These are phyloP conservation scores for Otolemur crassicaudatus DNA, from an alignment of 2,797 vertebrate genomes.

Conservation along the genomic window DNA sequence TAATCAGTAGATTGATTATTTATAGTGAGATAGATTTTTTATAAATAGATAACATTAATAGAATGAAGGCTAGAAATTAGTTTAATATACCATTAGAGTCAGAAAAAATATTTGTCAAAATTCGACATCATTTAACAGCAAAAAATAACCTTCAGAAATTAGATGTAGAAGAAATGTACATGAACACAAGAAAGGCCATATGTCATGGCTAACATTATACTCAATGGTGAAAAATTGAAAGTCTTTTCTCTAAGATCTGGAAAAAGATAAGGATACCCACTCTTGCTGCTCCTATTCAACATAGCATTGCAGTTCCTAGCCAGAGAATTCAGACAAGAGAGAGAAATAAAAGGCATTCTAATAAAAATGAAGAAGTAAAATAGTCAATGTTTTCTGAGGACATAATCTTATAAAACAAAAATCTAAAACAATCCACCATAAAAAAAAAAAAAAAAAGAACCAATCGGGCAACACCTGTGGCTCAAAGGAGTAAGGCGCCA, in stretches of 20 bases:
- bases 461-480: no score
- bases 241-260: background rate
- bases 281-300: background rate
- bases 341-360: background rate
- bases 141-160: no score
- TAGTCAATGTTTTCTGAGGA: background rate
- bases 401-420: background rate
- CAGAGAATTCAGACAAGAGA: background rate
- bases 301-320: background rate
- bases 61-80: background rate
- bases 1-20: no score
- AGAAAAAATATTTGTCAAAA: background rate
- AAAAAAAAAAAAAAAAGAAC: background rate
- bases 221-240: background rate
- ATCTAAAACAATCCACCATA: background rate
- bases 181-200: no score
- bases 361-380: background rate
- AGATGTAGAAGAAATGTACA: no score
- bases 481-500: no score
- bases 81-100: background rate
- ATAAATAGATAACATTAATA: background rate
- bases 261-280: background rate
- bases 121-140: no score
- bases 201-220: no score
- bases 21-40: no score